These are phyloP conservation scores for Lasioglossum malachurum DNA, from an alignment of 2,888 invertebrate species.

Conservation along the genomic window DNA sequence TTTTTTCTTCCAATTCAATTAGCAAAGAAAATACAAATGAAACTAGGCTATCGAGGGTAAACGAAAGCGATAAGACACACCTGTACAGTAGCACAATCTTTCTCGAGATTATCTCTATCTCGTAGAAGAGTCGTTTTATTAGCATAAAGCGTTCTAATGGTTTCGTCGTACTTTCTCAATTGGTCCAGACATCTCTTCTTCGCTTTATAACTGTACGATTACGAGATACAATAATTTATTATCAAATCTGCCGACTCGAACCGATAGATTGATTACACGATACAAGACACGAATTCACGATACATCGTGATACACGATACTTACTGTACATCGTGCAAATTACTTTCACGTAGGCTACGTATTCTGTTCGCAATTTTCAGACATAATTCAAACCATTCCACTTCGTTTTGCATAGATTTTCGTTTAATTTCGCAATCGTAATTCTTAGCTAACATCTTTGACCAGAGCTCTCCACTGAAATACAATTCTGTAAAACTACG, in stretches of 20 bases:
- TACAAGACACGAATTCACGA: not conserved
- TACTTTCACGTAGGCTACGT: not conserved
- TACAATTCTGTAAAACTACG: not conserved
- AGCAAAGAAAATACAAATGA: not conserved
- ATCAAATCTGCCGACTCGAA: not conserved
- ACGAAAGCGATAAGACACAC: conserved; percentile 55
- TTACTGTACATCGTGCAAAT: conserved; percentile 49
- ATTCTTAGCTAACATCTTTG: not conserved
- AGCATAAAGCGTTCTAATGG: conserved; percentile 69
- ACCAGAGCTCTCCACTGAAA: conserved; percentile 24
- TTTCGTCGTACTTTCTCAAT: conserved; percentile 72
- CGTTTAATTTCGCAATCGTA: not conserved
- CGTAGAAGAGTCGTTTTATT: conserved; percentile 66
- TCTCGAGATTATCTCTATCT: conserved; percentile 60
- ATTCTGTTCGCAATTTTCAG: not conserved
- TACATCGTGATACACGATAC: not conserved
- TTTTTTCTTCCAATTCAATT: not conserved
- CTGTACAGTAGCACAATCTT: conserved; percentile 63
- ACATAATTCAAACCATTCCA: not conserved
- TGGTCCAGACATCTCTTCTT: conserved; percentile 63
- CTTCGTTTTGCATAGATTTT: not conserved
- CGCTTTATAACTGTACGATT: conserved; percentile 62
- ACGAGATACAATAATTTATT: not conserved
- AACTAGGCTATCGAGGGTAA: not conserved
- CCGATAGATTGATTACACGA: no score